Base-by-base conservation (phyloP, 2,113 vertebrate species). In the Rhipidura dahli region DNA sequence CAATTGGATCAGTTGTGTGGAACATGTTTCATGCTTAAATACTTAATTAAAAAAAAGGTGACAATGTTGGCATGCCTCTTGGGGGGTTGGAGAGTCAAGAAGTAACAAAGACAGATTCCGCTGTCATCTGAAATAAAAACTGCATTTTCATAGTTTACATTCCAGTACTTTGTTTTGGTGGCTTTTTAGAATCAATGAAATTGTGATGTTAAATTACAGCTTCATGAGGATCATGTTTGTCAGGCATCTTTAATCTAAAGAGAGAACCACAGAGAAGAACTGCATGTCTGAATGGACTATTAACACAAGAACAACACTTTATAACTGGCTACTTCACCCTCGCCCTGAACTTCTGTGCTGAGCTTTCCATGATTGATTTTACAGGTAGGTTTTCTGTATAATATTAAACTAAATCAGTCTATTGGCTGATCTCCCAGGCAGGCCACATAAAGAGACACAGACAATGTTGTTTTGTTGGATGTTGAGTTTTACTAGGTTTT, bases 341-440 rank as follows among this genome's bases (percentile, higher is more conserved):
- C 86, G 47, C 47, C 72, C 86, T 71, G 59, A 83, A 80, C 59
- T 83, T 95, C 42, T 70, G 35, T 0, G 0, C 59, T 73, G 75
- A 90, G 72, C 59, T 90, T 83, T 47, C 42, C 51, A 30, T 80
- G 88, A 93, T 70, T 83, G 75, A 96, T 96, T 94, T 95, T 88
- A 73, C 82, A 95, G 86, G 94, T 96, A 88, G 45, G 35, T 90
- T 93, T 91, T 88, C 68, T 80, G 31, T 90, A 27, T 85, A 73
- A 73, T 91, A 66, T 70, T 73, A 40, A 93, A 63, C n/a, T 78
- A 44, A 87, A 81, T 68, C 51, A 93, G 60, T 59, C 60, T 70
- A 9, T 57, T 96, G 85, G 75, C 90, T 92, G 60, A 33, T 86
- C 0, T n/a, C 93, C 90, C 79, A 90, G 82, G 54, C 63, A 86